Evolutionary conservation across 2,113 vertebrate species (phyloP), one percentile per base, ranked within the genome.

Genomic region (Pelecanus crispus): DNA sequence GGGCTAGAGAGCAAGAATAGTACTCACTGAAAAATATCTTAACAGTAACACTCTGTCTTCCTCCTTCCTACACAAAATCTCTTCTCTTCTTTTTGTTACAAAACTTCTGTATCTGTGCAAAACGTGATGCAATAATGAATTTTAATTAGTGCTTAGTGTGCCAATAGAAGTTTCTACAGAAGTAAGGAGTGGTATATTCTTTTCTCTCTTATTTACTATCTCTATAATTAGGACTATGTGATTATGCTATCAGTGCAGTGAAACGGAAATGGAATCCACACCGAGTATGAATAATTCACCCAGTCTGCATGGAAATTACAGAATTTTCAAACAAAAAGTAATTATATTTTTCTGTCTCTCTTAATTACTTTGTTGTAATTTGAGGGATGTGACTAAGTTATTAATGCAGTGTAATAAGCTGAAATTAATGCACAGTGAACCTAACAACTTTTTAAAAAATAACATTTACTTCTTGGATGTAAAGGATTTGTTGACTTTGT

Each of bases 301-400:
- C 59, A 79, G 25, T 75, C 63, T 78, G 63, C 45, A 59, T 79
- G 29, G 67, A 97, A 97, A 96, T 81, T 71, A 89, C 36, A 65
- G 83, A 93, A 93, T 95, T 96, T 95, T 87, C 75, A 94, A 94
- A 92, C 73, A 95, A 95, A 96, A 92, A 16, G 2, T 80, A 94
- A 95, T 96, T 93, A 83, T 83, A 93, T 89, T 97, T 96, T 92
- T 94, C 47, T 80, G 25, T 88, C 67, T 97, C 16, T 91, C 61
- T 96, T 96, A 95, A 96, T 97, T 95, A 95, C 32, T 83, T 89
- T 89, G 55, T 87, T 91, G 63, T 71, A 97, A 92, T 96, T 92
- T 95, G 61, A 87, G 45, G 21, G 28, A 94, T 90, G 84, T 92
- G 70, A 81, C 82, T 90, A 81, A 67, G 15, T 49, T 95, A 94